Evolutionary conservation across 2,888 invertebrate species (phyloP).

Genomic region (Cerceris rybyensis): DNA sequence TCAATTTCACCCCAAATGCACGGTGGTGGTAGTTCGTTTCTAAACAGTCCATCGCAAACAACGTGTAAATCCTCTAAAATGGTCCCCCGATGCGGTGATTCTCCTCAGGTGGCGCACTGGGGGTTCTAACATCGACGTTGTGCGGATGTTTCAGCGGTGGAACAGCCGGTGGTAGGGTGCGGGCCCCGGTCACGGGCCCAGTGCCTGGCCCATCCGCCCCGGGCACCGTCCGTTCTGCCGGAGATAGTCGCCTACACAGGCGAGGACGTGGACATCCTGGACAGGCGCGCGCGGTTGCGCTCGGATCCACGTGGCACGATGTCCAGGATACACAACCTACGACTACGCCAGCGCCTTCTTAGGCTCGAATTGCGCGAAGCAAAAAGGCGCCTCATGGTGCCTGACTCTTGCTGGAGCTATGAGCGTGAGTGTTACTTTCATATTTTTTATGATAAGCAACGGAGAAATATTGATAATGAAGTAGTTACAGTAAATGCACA

Average conservation of each 20-base stretch:
- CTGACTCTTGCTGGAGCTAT: slow-evolving; percentile 83
- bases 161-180: slow-evolving; percentile 77
- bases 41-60: slow-evolving; percentile 3
- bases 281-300: slow-evolving; percentile 80
- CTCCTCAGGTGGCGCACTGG: slow-evolving; percentile 81
- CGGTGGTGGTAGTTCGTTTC: too few relatives aligned
- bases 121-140: slow-evolving; percentile 81
- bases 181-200: slow-evolving; percentile 72
- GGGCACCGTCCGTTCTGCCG: slow-evolving; percentile 65
- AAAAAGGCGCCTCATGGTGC: slow-evolving; percentile 83
- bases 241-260: slow-evolving; percentile 81
- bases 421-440: slow-evolving; percentile 82
- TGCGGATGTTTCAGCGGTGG: slow-evolving; percentile 82
- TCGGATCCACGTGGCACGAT: slow-evolving; percentile 81
- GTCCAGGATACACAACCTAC: slow-evolving; percentile 80
- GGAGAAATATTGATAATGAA: neutral
- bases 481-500: too few relatives aligned
- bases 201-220: slow-evolving; percentile 63
- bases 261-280: slow-evolving; percentile 83
- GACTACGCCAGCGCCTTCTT: slow-evolving; percentile 82
- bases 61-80: slow-evolving; percentile 67
- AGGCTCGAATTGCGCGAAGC: slow-evolving; percentile 83
- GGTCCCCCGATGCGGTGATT: slow-evolving; percentile 74
- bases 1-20: too few relatives aligned
- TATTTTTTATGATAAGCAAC: neutral